Percentiles rank a stretch among this genome's conserved stretches.
Evolutionary conservation across 2,797 vertebrate genomes (phyloP).

Genomic region (Pygocentrus nattereri): DNA sequence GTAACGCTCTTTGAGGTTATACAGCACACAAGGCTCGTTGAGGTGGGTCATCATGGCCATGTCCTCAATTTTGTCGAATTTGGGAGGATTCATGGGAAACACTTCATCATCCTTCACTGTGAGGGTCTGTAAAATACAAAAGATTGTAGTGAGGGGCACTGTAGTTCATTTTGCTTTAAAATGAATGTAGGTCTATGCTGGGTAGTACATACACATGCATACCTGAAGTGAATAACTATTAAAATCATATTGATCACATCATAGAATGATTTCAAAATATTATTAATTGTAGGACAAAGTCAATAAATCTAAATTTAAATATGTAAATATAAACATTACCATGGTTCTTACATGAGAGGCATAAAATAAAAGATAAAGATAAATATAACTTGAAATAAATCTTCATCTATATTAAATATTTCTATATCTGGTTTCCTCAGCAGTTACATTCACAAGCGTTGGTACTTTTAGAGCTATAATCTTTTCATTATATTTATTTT

Average conservation of each 20-base stretch:
- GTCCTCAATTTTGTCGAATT: conserved; percentile 92
- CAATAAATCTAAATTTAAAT: no score
- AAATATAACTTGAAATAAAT: no score
- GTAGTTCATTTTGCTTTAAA: conserved; percentile 18
- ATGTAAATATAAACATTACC: no score
- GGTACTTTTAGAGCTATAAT: not conserved
- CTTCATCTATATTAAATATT: no score
- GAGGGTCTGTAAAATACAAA: conserved; percentile 57
- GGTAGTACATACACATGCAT: no score
- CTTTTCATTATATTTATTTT: not conserved
- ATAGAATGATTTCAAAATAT: no score
- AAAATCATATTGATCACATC: no score
- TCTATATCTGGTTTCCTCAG: no score
- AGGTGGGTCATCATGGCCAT: conserved; percentile 97
- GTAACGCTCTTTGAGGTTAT: conserved; percentile 93
- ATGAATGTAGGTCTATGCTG: not conserved
- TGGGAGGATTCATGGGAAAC: conserved; percentile 88
- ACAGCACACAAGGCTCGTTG: conserved; percentile 85
- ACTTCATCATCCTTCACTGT: conserved; percentile 57
- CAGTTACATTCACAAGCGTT: not conserved
- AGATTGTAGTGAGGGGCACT: conserved; percentile 63
- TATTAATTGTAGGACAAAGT: no score
- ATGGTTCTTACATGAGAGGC: no score
- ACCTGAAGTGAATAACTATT: not conserved
- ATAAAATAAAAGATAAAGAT: no score